A percentile compares a stretch with the other conserved stretches of the same genome.
These are phyloP conservation scores for Drosophila stalkeri DNA, from an alignment of 2,888 invertebrate genomes.

Conservation along the genomic window DNA sequence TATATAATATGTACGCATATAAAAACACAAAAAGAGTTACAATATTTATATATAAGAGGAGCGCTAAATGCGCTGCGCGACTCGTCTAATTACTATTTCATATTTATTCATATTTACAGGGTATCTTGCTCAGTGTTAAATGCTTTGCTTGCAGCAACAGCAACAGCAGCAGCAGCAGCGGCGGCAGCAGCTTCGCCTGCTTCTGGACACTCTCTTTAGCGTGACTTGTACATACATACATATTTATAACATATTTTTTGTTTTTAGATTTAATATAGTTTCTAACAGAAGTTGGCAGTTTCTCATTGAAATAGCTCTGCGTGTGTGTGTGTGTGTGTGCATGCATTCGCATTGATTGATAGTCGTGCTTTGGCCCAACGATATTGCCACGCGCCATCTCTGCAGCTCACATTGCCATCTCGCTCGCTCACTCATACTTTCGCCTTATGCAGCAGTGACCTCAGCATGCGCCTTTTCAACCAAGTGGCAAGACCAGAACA, in stretches of 20 bases:
- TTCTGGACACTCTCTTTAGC: not conserved
- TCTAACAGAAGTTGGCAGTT: constrained; percentile 56
- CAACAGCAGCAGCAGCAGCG: not conserved
- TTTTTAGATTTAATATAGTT: constrained; percentile 20
- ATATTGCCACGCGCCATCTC: not conserved
- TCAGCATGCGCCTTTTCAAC: constrained; percentile 5
- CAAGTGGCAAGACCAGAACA: constrained; percentile 7
- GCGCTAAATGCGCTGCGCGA: constrained; percentile 30
- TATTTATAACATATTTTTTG: constrained; percentile 15
- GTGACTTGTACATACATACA: constrained; percentile 8
- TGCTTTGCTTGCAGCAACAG: constrained; percentile 20
- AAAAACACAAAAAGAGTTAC: constrained; percentile 63
- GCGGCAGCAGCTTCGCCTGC: not conserved
- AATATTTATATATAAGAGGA: constrained; percentile 73
- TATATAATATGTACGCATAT: constrained; percentile 19
- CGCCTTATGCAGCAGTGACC: constrained; percentile 12
- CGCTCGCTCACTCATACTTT: not conserved
- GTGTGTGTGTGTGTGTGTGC: not conserved
- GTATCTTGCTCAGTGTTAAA: constrained; percentile 26
- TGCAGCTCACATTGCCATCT: not conserved
- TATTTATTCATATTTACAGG: constrained; percentile 60
- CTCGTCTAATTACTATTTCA: constrained; percentile 1
- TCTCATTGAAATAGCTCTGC: constrained; percentile 41
- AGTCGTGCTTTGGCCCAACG: not conserved
- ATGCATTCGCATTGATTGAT: constrained; percentile 6